A percentile compares a stretch with the other conserved stretches of the same genome.
Evolutionary conservation across 2,113 vertebrate genomes (phyloP).

Genomic region (Bubo bubo): DNA sequence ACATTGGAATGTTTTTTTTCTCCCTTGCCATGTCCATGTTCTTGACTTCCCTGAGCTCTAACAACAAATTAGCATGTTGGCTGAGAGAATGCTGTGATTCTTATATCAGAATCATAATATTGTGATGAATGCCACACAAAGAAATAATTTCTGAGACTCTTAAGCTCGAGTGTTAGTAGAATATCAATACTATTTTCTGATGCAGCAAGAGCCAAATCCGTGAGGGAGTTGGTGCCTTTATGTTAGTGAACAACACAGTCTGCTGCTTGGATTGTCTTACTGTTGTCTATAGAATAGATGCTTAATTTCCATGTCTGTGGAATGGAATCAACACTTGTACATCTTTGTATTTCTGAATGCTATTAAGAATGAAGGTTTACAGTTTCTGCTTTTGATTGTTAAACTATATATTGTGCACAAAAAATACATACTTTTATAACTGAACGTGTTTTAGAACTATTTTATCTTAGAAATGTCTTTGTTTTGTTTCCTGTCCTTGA

Average conservation of each 20-base stretch:
- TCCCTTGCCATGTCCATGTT: neutral
- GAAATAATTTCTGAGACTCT: neutral
- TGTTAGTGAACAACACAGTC: neutral
- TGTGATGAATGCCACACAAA: neutral
- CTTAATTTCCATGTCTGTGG: neutral
- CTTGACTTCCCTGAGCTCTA: neutral
- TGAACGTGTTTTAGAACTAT: neutral
- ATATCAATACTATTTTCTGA: neutral
- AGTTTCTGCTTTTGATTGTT: conserved; percentile 57
- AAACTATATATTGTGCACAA: conserved; percentile 49
- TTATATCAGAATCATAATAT: neutral
- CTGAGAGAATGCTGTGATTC: neutral
- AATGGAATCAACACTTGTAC: conserved; percentile 22
- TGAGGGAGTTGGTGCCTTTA: neutral
- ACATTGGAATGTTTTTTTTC: neutral
- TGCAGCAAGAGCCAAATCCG: neutral
- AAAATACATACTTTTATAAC: conserved; percentile 57
- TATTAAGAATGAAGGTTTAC: conserved; percentile 48
- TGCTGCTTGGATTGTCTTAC: conserved; percentile 1
- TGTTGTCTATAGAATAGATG: conserved; percentile 30
- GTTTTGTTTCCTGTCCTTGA: conserved; percentile 33
- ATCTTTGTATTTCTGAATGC: conserved; percentile 23
- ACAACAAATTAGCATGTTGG: neutral
- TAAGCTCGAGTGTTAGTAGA: neutral
- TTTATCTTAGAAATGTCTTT: neutral